Evolutionary conservation across 2,797 vertebrate species (phyloP), one percentile per base, ranked within the genome.

Genomic region (Lophura swinhoii): DNA sequence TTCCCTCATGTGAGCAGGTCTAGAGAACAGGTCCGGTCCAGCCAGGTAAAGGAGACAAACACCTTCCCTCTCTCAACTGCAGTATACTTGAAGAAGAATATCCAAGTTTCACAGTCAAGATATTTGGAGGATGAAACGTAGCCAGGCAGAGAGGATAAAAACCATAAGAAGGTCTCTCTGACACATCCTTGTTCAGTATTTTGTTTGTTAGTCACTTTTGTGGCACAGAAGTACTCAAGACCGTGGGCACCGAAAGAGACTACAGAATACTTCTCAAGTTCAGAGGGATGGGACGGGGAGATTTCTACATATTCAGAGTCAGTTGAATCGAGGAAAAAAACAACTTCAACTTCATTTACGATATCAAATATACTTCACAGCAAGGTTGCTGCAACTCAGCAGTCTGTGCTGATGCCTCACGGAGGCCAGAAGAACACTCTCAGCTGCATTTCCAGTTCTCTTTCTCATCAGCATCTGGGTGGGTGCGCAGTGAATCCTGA

Each of bases 361-460:
- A 72, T 70, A 58, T 37, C 63, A 81, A 76, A 78, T 48, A 75
- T 4, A 59, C 9, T 58, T 49, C 58, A 33, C 7, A 62, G 64
- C 35, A 59, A 41, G n/a, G 39, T n/a, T 0, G 0, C 44, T 84
- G 48, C 53, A 86, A 70, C 56, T 79, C 58, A 55, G 24, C 31
- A 48, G 23, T 43, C n/a, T 62, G 23, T 51, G 29, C 53, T 64
- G 74, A 41, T 58, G 31, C 21, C 35, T 92, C 79, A 44, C 28
- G 64, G 41, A 81, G 49, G 73, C 53, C 29, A 84, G 26, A 73
- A 44, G 28, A 59, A 10, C 33, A 55, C 73, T 78, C 41, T 96
- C 80, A 93, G 80, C 64, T 92, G 49, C 4, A 18, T 59, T 92
- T 76, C 77, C 93, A 56, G 37, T 96, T 96, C 68, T 96, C 95